Percentiles rank a stretch among this genome's conserved stretches.
These are phyloP conservation scores for Thymelicus acteon DNA, from an alignment of 2,888 invertebrate genomes.

Conservation along the genomic window DNA sequence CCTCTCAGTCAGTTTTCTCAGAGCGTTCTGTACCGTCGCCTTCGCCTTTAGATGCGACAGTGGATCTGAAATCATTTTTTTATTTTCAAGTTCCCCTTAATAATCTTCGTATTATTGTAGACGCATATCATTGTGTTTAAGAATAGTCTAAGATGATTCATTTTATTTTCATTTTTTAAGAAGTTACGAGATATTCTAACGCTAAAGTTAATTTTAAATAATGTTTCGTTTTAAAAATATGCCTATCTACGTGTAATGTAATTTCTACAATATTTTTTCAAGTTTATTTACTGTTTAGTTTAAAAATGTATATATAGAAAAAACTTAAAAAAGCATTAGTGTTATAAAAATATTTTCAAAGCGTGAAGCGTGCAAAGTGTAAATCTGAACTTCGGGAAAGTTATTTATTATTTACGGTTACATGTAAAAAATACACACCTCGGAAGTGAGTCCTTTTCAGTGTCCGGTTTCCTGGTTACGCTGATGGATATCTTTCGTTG, in stretches of 20 bases:
- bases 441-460: constrained; percentile 71
- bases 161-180: neutral
- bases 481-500: constrained; percentile 80
- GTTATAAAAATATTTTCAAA: constrained; percentile 76
- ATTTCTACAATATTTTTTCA: constrained; percentile 12
- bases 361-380: constrained; percentile 82
- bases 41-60: constrained; percentile 82
- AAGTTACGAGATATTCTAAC: neutral
- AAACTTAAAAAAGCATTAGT: constrained; percentile 71
- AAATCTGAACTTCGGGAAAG: constrained; percentile 72
- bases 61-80: constrained; percentile 72
- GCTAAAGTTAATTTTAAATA: constrained; percentile 3
- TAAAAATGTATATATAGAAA: constrained; percentile 7
- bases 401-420: constrained; percentile 81
- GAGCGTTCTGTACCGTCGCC: constrained; percentile 83
- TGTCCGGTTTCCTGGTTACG: constrained; percentile 76
- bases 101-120: neutral
- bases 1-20: constrained; percentile 82
- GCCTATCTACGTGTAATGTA: constrained; percentile 5
- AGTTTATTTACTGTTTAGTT: constrained; percentile 15
- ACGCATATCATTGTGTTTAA: constrained; percentile 1
- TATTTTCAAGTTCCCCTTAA: constrained; percentile 8
- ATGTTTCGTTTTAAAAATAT: constrained; percentile 14
- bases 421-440: constrained; percentile 79
- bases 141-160: constrained; percentile 8